Conservation (phyloP, 2,797 vertebrate genomes). For the Diglossa cyanea region DNA sequence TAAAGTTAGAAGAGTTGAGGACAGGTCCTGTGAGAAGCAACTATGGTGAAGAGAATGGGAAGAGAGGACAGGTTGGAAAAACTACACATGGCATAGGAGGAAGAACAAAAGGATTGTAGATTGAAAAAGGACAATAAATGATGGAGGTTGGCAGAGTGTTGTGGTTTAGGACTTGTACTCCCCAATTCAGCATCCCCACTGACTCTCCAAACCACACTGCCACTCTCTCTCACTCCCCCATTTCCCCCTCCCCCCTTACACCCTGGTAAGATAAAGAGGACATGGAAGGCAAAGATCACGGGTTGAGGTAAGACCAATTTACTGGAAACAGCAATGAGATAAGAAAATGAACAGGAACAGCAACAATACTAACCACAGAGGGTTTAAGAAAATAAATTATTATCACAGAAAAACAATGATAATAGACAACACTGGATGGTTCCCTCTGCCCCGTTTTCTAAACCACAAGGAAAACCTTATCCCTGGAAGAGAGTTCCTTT, state of each 20-base stretch:
- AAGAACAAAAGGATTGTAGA: background rate
- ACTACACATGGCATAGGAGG: background rate
- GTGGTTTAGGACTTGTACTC: background rate
- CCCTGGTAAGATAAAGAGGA: background rate
- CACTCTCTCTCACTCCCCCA: background rate
- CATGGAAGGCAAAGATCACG: accelerated
- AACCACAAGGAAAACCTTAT: background rate
- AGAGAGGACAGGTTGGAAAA: background rate
- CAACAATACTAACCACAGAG: background rate
- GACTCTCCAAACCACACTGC: background rate
- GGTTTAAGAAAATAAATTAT: background rate
- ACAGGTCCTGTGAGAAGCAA: background rate
- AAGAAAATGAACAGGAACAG: background rate
- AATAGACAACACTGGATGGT: background rate
- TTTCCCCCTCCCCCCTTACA: background rate
- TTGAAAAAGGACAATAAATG: background rate
- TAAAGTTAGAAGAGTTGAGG: background rate
- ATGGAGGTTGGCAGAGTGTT: background rate
- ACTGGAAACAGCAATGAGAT: background rate
- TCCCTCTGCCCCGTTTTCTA: background rate
- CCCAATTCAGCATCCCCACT: background rate
- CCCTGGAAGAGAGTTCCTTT: background rate
- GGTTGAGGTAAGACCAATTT: background rate
- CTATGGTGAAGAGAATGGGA: background rate
- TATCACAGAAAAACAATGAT: background rate